Conservation (phyloP, 2,888 invertebrate genomes). For the Lottia scabra region DNA sequence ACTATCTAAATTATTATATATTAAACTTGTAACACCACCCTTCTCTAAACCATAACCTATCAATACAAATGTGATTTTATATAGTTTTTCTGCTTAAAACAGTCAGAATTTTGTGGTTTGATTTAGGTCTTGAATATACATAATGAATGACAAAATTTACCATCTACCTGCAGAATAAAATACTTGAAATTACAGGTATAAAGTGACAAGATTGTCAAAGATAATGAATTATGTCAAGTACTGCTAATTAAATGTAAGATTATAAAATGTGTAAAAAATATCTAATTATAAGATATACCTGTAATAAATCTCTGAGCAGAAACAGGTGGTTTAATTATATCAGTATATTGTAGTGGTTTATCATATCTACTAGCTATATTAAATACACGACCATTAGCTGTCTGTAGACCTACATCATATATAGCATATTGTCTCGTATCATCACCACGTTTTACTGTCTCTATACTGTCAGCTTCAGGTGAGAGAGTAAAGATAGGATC, state of each 20-base stretch:
- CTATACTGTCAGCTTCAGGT: conserved; percentile 40
- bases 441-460: conserved; percentile 75
- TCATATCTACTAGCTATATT: conserved; percentile 79
- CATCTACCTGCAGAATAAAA: too few relatives aligned
- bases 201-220: too few relatives aligned
- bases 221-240: too few relatives aligned
- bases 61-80: too few relatives aligned
- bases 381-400: conserved; percentile 69
- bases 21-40: conserved; percentile 88
- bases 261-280: too few relatives aligned
- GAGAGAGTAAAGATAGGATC: conserved; percentile 33
- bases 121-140: too few relatives aligned
- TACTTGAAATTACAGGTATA: too few relatives aligned
- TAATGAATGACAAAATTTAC: too few relatives aligned
- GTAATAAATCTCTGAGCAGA: conserved; percentile 76
- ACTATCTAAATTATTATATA: conserved; percentile 78
- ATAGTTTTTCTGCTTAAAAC: too few relatives aligned
- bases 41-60: conserved; percentile 90
- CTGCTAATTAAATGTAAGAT: too few relatives aligned
- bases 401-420: conserved; percentile 74
- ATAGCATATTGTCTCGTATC: conserved; percentile 78
- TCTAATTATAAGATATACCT: conserved; percentile 51
- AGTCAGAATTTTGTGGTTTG: too few relatives aligned
- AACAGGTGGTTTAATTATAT: conserved; percentile 74
- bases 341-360: conserved; percentile 66